Conservation (phyloP, 37 sponge, comb jelly and placozoan genomes). For the Spongia lamella region DNA sequence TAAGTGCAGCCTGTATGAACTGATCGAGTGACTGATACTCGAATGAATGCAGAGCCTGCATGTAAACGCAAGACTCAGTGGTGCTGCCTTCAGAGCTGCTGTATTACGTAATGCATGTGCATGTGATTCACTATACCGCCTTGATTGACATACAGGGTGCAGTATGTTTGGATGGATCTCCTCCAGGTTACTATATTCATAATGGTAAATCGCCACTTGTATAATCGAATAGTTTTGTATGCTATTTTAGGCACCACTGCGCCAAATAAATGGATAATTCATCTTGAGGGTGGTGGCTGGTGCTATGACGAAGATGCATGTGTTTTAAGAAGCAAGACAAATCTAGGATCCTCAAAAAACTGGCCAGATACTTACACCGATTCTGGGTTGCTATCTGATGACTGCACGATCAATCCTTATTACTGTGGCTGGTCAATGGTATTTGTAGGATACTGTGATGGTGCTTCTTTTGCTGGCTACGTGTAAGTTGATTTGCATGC, state of each 20-base stretch:
- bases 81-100: too few relatives aligned
- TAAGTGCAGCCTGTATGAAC: too few relatives aligned
- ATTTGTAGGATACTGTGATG: conserved; percentile 85
- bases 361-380: conserved; percentile 25
- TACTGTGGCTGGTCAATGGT: conserved; percentile 76
- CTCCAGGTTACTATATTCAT: conserved; percentile 68
- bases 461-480: conserved; percentile 75
- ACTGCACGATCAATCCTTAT: conserved; percentile 51
- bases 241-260: too few relatives aligned
- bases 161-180: conserved; percentile 81
- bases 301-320: conserved; percentile 51
- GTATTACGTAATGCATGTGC: too few relatives aligned
- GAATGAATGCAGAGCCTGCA: too few relatives aligned
- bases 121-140: too few relatives aligned
- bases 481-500: conserved; percentile 65
- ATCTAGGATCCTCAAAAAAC: conserved; percentile 70
- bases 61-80: too few relatives aligned
- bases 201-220: too few relatives aligned
- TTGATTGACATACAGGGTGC: conserved; percentile 70
- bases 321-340: conserved; percentile 57
- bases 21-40: too few relatives aligned
- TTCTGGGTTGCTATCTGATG: conserved; percentile 61
- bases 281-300: conserved; percentile 83
- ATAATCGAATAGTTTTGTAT: too few relatives aligned
- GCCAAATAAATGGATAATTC: conserved; percentile 69